Evolutionary conservation across 2,797 vertebrate species (phyloP).

Genomic region (Myotis pilosus): DNA sequence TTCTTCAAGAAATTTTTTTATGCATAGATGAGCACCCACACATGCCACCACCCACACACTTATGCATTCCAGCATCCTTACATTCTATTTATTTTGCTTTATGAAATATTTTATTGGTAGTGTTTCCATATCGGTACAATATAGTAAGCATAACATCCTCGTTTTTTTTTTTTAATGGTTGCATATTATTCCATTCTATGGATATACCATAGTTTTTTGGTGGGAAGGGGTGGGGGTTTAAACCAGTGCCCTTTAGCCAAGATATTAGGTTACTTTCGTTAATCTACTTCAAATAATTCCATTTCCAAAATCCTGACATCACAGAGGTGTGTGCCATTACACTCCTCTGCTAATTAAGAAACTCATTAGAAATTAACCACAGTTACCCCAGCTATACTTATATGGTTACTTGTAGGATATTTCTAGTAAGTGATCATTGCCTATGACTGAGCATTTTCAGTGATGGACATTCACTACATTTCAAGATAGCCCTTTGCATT

Average conservation of each 20-base stretch:
- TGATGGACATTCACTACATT: background rate
- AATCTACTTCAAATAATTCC: background rate
- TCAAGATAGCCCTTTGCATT: background rate
- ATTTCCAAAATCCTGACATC: background rate
- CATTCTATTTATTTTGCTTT: background rate
- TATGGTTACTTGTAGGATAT: background rate
- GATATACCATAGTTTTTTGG: background rate
- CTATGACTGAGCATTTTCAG: background rate
- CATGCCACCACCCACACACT: background rate
- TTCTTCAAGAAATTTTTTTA: slow-evolving; percentile 4
- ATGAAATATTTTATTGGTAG: background rate
- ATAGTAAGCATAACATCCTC: background rate
- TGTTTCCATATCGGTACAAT: background rate
- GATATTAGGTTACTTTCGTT: background rate
- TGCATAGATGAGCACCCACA: background rate
- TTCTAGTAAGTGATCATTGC: background rate
- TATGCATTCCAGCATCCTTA: background rate
- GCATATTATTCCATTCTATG: background rate
- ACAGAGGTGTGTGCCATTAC: background rate
- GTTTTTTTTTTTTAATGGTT: slow-evolving; percentile 8
- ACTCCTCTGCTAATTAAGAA: background rate
- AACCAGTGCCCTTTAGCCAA: background rate
- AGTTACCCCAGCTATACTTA: background rate
- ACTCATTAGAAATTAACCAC: background rate
- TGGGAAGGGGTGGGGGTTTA: background rate